These are phyloP conservation scores for Hippocampus guttulatus DNA, from an alignment of 2,113 vertebrate genomes.

Conservation along the genomic window DNA sequence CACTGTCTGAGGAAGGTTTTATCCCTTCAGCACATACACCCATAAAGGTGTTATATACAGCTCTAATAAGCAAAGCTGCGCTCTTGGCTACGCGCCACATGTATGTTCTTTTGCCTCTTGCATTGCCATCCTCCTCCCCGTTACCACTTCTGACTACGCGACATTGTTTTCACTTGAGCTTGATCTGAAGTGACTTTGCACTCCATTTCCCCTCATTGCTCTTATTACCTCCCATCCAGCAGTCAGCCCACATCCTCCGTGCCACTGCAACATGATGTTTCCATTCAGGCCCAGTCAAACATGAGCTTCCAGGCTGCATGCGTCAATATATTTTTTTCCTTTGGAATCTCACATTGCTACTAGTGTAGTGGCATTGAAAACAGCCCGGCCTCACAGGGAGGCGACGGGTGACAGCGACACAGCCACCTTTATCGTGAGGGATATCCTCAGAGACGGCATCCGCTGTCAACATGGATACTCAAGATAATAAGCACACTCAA, in stretches of 20 bases:
- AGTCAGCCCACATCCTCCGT: not conserved
- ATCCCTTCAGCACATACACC: conserved; percentile 6
- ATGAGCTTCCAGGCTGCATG: not conserved
- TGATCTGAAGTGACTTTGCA: not conserved
- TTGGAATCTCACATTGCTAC: conserved; percentile 17
- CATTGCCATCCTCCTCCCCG: not conserved
- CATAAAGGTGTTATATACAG: conserved; percentile 10
- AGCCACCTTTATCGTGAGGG: conserved; percentile 51
- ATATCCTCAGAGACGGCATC: conserved; percentile 23
- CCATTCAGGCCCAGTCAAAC: not conserved
- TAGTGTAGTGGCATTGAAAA: conserved; percentile 22
- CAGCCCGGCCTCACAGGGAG: conserved; percentile 18
- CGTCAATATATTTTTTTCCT: not conserved
- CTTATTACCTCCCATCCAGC: not conserved
- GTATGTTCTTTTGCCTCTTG: conserved; percentile 1
- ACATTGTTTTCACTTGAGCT: conserved; percentile 16
- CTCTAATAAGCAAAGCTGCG: conserved; percentile 20
- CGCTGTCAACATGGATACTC: not conserved
- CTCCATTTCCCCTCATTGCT: not conserved
- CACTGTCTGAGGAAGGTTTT: not conserved
- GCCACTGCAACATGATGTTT: not conserved
- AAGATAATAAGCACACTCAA: conserved; percentile 11
- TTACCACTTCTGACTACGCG: not conserved
- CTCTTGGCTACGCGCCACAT: conserved; percentile 5
- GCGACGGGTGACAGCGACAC: conserved; percentile 52